Evolutionary conservation across 2,888 invertebrate genomes (phyloP).

Genomic region (Embidobia sp.): DNA sequence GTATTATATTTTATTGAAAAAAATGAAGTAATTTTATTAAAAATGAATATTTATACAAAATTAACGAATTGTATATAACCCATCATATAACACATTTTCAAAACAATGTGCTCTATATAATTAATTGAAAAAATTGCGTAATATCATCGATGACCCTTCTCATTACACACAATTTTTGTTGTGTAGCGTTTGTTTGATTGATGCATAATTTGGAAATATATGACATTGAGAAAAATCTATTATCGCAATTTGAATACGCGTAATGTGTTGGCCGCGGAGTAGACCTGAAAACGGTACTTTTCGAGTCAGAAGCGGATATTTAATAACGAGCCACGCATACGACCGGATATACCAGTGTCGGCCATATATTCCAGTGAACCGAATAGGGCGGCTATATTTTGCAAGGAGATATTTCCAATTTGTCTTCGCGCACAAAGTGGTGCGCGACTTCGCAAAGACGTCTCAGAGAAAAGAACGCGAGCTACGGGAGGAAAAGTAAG

Average conservation of each 20-base stretch:
- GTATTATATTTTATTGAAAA: no score
- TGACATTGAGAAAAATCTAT: constrained; percentile 33
- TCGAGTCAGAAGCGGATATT: constrained; percentile 72
- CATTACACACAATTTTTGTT: no score
- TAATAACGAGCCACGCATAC: constrained; percentile 75
- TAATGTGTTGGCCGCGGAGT: constrained; percentile 38
- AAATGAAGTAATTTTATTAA: no score
- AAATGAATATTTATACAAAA: no score
- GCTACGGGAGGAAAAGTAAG: constrained; percentile 44
- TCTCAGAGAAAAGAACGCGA: constrained; percentile 58
- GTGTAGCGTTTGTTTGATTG: no score
- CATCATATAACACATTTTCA: no score
- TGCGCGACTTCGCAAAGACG: constrained; percentile 67
- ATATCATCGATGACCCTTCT: no score
- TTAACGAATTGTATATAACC: no score
- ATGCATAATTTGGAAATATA: constrained; percentile 18
- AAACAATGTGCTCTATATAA: no score
- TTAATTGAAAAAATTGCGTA: no score
- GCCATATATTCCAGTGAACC: constrained; percentile 72
- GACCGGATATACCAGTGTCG: constrained; percentile 74
- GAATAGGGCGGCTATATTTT: constrained; percentile 69
- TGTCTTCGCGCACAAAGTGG: constrained; percentile 79
- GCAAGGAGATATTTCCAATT: constrained; percentile 80
- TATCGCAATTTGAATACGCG: constrained; percentile 48
- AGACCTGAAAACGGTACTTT: constrained; percentile 55